phyloP scores from a whole-genome alignment of 2,113 vertebrate genomes.

The Mormoops blainvillei region DNA sequence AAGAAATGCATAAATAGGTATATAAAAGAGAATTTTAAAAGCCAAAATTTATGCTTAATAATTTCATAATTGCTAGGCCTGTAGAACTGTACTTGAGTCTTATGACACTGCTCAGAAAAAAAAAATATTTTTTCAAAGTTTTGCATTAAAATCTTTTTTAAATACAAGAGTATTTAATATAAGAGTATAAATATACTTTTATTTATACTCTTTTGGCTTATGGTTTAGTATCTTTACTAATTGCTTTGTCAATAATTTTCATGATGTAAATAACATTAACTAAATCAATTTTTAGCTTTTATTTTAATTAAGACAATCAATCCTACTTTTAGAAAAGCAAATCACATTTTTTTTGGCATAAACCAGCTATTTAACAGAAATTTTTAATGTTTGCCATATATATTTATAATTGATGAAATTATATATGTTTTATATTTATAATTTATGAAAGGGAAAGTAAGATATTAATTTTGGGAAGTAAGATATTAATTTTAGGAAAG shows the following conservation, averaged over 20 bases:
- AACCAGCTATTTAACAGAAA: background rate
- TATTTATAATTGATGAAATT: background rate
- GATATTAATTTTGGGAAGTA: background rate
- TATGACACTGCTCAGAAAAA: background rate
- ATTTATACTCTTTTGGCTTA: background rate
- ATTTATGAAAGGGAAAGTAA: background rate
- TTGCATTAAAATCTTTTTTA: background rate
- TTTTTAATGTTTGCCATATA: background rate
- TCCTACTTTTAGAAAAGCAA: background rate
- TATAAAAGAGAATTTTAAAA: background rate
- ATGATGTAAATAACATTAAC: background rate
- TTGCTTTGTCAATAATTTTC: background rate
- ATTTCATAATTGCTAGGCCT: background rate
- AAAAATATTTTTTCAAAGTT: slow-evolving; percentile 12
- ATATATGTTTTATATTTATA: background rate
- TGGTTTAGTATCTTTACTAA: background rate
- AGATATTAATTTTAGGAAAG: background rate
- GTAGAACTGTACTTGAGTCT: background rate
- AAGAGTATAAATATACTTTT: background rate
- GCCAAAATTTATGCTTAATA: background rate
- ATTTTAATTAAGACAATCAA: background rate
- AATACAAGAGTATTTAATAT: too few species aligned
- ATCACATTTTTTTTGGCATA: background rate
- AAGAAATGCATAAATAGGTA: background rate
- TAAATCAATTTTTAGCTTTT: background rate